These are phyloP conservation scores for Lophura swinhoii DNA, from an alignment of 2,797 vertebrate species.

Conservation along the genomic window DNA sequence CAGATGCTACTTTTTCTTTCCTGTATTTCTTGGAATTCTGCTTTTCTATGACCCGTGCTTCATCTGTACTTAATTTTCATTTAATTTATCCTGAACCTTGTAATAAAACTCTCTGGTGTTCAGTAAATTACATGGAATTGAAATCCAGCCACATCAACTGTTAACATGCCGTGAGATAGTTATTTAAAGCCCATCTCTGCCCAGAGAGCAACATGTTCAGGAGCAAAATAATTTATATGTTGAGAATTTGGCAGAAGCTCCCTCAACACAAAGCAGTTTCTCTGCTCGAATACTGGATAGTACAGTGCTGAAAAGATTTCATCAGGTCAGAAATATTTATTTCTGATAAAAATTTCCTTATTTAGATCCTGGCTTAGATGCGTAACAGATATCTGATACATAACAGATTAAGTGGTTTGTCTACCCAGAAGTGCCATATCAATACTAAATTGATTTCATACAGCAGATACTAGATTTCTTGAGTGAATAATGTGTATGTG, in stretches of 20 bases:
- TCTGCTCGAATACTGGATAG: not conserved
- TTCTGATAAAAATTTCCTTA: conserved; percentile 21
- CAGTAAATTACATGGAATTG: conserved; percentile 25
- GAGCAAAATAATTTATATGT: not conserved
- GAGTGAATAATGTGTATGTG: not conserved
- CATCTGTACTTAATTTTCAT: conserved; percentile 44
- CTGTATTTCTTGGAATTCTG: conserved; percentile 1
- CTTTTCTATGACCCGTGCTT: conserved; percentile 20
- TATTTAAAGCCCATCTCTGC: conserved; percentile 27
- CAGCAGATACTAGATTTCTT: not conserved
- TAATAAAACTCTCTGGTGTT: conserved; percentile 21
- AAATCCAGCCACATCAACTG: conserved; percentile 30
- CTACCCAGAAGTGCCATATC: not conserved
- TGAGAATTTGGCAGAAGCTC: conserved; percentile 1
- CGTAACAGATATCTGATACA: no score
- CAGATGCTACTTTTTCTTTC: not conserved
- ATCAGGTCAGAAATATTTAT: not conserved
- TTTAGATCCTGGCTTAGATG: not conserved
- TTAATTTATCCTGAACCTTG: conserved; percentile 40
- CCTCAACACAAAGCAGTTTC: not conserved
- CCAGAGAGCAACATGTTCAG: not conserved
- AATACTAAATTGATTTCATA: not conserved
- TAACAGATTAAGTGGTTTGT: not conserved
- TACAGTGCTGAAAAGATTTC: not conserved
- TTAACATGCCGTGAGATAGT: not conserved